A percentile compares a stretch with the other conserved stretches of the same genome.
phyloP scores from a whole-genome alignment of 2,113 vertebrate genomes.

The Tretioscincus oriximinensis region DNA sequence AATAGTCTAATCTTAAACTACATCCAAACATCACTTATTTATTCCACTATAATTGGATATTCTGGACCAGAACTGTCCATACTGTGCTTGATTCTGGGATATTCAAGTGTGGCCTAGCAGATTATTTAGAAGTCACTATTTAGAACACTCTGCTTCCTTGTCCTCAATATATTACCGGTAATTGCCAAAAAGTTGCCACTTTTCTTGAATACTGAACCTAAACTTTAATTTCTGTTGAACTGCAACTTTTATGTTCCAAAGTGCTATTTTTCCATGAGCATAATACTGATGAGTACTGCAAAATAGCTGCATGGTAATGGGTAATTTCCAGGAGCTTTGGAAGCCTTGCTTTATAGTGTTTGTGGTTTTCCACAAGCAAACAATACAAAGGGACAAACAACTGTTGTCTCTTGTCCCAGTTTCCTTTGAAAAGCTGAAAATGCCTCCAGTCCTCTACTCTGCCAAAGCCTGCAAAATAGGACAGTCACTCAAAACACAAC shows the following conservation, averaged over 20 bases:
- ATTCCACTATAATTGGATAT: too few relatives aligned
- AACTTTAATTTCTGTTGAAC: not conserved
- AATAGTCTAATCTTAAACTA: too few relatives aligned
- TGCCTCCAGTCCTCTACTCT: constrained; percentile 32
- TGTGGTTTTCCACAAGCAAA: constrained; percentile 69
- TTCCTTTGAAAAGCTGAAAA: constrained; percentile 59
- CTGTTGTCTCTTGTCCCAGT: constrained; percentile 53
- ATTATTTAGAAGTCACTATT: constrained; percentile 6
- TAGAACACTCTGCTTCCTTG: not conserved
- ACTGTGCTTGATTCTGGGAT: too few relatives aligned
- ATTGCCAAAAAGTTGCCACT: not conserved
- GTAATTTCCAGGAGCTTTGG: constrained; percentile 65
- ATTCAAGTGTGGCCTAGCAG: constrained; percentile 24
- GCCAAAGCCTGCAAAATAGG: constrained; percentile 18
- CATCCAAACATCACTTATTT: too few relatives aligned
- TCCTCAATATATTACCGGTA: not conserved
- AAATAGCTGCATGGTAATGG: constrained; percentile 56
- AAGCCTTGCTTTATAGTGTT: constrained; percentile 67
- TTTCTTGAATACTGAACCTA: too few relatives aligned
- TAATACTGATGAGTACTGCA: constrained; percentile 1
- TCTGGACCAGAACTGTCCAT: too few relatives aligned
- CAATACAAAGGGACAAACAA: constrained; percentile 68
- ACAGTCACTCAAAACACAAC: not conserved
- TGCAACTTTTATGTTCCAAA: constrained; percentile 38
- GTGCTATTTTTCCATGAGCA: constrained; percentile 57